Evolutionary conservation across 2,888 invertebrate genomes (phyloP).

Genomic region (Eupithecia dodoneata): DNA sequence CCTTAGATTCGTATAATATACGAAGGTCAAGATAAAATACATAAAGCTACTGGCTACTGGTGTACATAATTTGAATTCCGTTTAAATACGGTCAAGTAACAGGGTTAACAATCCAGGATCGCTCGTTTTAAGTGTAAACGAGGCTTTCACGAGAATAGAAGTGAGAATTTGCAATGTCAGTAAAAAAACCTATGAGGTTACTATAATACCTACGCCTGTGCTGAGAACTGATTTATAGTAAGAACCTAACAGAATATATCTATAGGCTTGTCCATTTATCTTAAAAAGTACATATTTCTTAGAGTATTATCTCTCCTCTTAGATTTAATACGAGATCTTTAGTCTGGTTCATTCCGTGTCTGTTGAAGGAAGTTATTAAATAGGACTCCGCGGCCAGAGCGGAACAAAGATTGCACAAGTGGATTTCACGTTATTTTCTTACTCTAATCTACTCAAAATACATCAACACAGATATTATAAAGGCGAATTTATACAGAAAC

Average conservation of each 20-base stretch:
- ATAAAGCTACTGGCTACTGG: no score
- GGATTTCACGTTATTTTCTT: background rate
- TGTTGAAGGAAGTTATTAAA: background rate
- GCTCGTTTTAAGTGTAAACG: background rate
- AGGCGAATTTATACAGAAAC: no score
- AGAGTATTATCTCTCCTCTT: slow-evolving; percentile 6
- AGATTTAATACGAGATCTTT: slow-evolving; percentile 23
- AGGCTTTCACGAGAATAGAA: no score
- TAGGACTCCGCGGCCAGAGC: background rate
- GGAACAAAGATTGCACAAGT: background rate
- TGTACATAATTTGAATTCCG: no score
- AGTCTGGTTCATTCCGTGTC: slow-evolving; percentile 30
- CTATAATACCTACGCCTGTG: no score
- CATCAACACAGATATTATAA: background rate
- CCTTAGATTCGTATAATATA: no score
- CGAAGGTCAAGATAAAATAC: no score
- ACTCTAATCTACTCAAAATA: background rate
- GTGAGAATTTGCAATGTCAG: no score
- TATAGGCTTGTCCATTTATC: slow-evolving; percentile 1
- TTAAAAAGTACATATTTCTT: slow-evolving; percentile 3
- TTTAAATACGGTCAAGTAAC: background rate
- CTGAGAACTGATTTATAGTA: background rate
- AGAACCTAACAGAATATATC: background rate
- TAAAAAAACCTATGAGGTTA: no score
- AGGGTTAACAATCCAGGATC: background rate